Evolutionary conservation across 2,888 invertebrate genomes (phyloP), one percentile per base, ranked within the genome.

Genomic region (Deilephila elpenor): DNA sequence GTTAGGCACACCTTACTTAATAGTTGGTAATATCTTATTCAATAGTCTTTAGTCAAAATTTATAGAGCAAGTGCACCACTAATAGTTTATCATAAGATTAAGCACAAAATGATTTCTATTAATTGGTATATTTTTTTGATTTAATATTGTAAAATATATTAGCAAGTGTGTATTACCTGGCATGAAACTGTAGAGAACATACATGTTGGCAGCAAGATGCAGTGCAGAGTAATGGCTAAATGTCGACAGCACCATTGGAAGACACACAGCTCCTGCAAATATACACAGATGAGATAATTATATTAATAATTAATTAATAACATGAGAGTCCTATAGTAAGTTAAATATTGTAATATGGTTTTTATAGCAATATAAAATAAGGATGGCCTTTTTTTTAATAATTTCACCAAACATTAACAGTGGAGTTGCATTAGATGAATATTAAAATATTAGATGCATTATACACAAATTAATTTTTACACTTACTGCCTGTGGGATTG

Each of bases 161-260:
- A 44, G 19, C 4, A 17, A 25, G 1, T 56, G 19, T 71, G 2
- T 51, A 74, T 77, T 83, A 94, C 94, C 94, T 89, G 94, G 94
- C 94, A 94, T 96, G 86, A 98, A 98, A 86, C 97, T 98, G 89
- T 98, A 97, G 37, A 99, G 94, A 61, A 99, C 99, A 93, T 98
- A 99, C 99, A 99, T 99, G 91, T 99, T 99, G 73, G 97, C 97
- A 80, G 96, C 96, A 75, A 99, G 95, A 93, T 99, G 99, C 78
- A 98, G 92, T 59, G 96, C 90, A 1, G 97, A 97, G 84, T 97
- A 97, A 89, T 99, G 99, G 84, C 99, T 99, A 91, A 99, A 99
- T 53, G 97, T 97, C n/a, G 98, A 98, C 5, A 99, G 92, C 71
- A 99, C 87, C 98, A 99, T 98, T 5, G 99, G 98, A 91, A 97